A percentile compares a stretch with the other conserved stretches of the same genome.
These are phyloP conservation scores for Agrilus mali DNA, from an alignment of 2,888 invertebrate genomes.

Conservation along the genomic window DNA sequence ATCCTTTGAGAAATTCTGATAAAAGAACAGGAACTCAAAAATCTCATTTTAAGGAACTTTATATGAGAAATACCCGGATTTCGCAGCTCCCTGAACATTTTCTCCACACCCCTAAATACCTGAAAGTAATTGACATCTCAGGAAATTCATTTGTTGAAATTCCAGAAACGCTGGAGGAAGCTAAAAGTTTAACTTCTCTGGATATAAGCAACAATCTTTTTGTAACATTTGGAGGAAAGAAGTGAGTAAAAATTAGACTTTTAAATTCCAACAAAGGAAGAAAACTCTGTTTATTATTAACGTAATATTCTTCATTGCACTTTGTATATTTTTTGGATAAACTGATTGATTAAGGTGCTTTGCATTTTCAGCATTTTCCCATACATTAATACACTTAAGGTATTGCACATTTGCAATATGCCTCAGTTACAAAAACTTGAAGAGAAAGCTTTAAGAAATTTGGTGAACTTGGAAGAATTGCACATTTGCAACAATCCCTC, in stretches of 20 bases:
- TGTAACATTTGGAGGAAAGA: conserved; percentile 35
- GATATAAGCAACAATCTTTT: conserved; percentile 62
- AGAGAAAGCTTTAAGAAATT: conserved; percentile 40
- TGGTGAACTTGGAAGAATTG: conserved; percentile 43
- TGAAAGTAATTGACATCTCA: conserved; percentile 53
- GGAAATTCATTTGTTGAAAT: conserved; percentile 48
- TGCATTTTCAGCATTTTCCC: conserved; percentile 49
- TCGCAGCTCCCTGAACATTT: conserved; percentile 48
- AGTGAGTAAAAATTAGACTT: conserved; percentile 21
- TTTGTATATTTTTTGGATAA: no score
- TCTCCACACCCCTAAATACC: conserved; percentile 51
- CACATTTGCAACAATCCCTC: conserved; percentile 51
- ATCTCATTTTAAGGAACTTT: conserved; percentile 42
- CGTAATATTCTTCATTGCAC: no score
- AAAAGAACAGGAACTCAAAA: no score
- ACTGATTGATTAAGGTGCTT: not conserved
- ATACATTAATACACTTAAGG: conserved; percentile 43
- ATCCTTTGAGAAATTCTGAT: no score
- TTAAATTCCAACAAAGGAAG: no score
- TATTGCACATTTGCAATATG: conserved; percentile 59
- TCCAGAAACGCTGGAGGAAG: conserved; percentile 48
- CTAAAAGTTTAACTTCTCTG: conserved; percentile 45
- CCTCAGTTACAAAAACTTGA: conserved; percentile 43
- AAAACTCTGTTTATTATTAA: no score
- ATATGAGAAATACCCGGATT: conserved; percentile 55